These are phyloP conservation scores for Diachasma alloeum DNA, from an alignment of 1,140 invertebrate genomes.

Conservation along the genomic window DNA sequence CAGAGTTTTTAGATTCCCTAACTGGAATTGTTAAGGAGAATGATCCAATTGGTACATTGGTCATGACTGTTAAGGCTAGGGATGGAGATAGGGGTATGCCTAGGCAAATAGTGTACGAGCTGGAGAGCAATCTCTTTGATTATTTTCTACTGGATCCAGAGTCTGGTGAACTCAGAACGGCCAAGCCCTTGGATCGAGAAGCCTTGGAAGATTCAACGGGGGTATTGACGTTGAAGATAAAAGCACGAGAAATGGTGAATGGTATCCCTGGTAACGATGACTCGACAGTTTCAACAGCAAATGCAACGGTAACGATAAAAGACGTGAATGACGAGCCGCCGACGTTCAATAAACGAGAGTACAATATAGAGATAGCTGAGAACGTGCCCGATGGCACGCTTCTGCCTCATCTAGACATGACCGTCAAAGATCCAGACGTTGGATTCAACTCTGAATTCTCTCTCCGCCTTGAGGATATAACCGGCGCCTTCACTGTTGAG, in stretches of 20 bases:
- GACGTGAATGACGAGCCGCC: conserved; percentile 96
- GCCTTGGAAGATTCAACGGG: conserved; percentile 80
- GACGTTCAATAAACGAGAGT: conserved; percentile 81
- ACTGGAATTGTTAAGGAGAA: conserved; percentile 85
- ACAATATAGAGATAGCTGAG: conserved; percentile 81
- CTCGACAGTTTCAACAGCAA: conserved; percentile 72
- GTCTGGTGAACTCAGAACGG: conserved; percentile 82
- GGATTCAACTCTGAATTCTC: conserved; percentile 83
- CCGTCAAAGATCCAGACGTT: conserved; percentile 85
- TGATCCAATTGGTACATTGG: conserved; percentile 82
- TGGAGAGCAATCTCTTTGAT: conserved; percentile 85
- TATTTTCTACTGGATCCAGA: conserved; percentile 83
- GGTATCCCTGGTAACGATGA: conserved; percentile 74
- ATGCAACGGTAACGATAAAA: conserved; percentile 83
- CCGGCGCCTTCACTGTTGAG: conserved; percentile 84
- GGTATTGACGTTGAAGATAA: conserved; percentile 76
- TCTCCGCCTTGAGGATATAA: conserved; percentile 79
- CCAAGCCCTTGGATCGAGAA: conserved; percentile 84
- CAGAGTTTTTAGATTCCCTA: conserved; percentile 81
- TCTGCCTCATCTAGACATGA: conserved; percentile 84
- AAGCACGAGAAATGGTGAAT: conserved; percentile 81
- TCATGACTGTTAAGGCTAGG: conserved; percentile 79
- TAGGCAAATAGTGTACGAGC: conserved; percentile 78
- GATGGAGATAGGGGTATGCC: conserved; percentile 85
- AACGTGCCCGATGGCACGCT: conserved; percentile 84